Base-by-base conservation (phyloP, 2,797 vertebrate genomes). In the Selene dorsalis region DNA sequence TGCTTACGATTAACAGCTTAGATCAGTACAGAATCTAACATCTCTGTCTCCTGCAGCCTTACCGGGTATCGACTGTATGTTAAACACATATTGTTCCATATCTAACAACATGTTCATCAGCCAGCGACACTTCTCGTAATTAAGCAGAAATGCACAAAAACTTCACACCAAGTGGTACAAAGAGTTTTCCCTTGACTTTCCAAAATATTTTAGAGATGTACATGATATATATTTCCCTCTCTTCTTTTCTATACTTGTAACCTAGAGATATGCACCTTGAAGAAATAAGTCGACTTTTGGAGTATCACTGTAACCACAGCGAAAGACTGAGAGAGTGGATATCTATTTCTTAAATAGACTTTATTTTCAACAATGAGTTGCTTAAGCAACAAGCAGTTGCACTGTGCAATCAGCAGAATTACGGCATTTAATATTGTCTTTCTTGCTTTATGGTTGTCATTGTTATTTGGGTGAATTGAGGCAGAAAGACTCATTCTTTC, bases 381-480 rank as follows among this genome's bases (percentile, higher is more conserved):
- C 83, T 87, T 85, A 87, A 73, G 82, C 84, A 88, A 87, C 86
- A 66, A 62, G 78, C 76, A 88, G 84, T 90, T 90, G 89, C 91
- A 86, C 86, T 73, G 87, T 92, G 91, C 90, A 91, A 89, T 93
- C 83, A 76, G 85, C 87, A 86, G 77, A 69, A 82, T 73, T 73
- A 83, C 75, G 78, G 73, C 77, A 58, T 77, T 84, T 85, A 63
- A 72, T 78, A 45, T 69, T 73, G 75, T 86, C 69, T 78, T 74
- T 87, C 66, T 86, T 77, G 62, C 78, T 83, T 77, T 72, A 60
- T 82, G 68, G 67, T 77, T 73, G 65, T 86, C 70, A 24, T 85
- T 60, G 38, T 75, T 65, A 38, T 74, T 60, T 39, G 69, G 55
- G 24, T 45, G 38, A 80, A 62, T 63, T 69, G 11, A 81, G 55